A percentile compares a stretch with the other conserved stretches of the same genome.
Evolutionary conservation across 2,113 vertebrate genomes (phyloP).

Genomic region (Bucco capensis): DNA sequence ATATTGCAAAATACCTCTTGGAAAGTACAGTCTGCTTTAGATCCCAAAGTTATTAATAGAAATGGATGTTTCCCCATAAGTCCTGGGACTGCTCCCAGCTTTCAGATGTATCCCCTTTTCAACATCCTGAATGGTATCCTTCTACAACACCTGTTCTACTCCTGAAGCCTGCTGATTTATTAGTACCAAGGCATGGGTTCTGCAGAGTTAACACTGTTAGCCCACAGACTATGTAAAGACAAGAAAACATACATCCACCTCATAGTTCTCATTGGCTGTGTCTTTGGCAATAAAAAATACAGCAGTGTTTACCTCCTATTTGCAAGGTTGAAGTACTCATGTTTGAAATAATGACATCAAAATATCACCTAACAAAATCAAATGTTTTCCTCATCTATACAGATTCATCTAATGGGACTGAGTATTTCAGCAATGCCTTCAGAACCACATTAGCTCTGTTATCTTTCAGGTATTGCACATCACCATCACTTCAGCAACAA

Average conservation of each 20-base stretch:
- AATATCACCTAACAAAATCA: neutral
- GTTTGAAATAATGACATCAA: neutral
- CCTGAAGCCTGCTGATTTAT: neutral
- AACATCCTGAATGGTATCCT: neutral
- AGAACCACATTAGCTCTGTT: neutral
- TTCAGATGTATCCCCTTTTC: neutral
- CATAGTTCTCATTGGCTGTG: neutral
- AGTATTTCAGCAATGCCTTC: neutral
- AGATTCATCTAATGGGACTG: neutral
- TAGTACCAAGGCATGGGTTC: neutral
- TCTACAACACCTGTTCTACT: neutral
- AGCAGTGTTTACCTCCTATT: neutral
- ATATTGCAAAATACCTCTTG: neutral
- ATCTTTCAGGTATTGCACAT: neutral
- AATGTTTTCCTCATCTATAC: neutral
- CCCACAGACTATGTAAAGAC: neutral
- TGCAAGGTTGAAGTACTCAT: neutral
- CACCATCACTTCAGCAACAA: neutral
- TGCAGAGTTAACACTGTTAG: neutral
- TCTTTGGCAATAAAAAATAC: neutral
- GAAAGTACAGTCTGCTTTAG: neutral
- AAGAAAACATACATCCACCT: rapidly evolving
- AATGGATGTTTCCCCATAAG: neutral
- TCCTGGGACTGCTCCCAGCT: neutral
- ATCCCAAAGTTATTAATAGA: neutral